A percentile compares a stretch with the other conserved stretches of the same genome.
phyloP scores from a whole-genome alignment of 2,888 invertebrate species.

The Chorisops tibialis region DNA sequence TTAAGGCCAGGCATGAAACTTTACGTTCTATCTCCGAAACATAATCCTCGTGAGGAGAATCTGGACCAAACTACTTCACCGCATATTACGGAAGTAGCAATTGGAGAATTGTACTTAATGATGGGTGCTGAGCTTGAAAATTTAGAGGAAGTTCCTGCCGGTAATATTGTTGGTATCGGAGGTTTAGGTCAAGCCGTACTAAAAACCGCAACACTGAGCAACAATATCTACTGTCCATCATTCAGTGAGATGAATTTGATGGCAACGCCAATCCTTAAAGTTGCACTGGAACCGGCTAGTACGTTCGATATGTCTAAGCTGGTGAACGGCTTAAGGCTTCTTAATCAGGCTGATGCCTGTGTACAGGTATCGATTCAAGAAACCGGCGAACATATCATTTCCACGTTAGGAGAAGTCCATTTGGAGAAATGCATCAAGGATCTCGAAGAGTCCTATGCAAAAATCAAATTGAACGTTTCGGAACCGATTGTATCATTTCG shows the following conservation, averaged over 20 bases:
- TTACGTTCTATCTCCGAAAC: slow-evolving; percentile 83
- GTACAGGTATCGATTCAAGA: slow-evolving; percentile 87
- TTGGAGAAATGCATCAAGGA: slow-evolving; percentile 94
- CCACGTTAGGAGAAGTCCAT: slow-evolving; percentile 96
- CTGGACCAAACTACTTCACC: slow-evolving; percentile 38
- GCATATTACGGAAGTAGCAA: slow-evolving; percentile 50
- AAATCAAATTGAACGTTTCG: slow-evolving; percentile 84
- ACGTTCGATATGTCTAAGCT: slow-evolving; percentile 73
- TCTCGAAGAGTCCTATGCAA: slow-evolving; percentile 75
- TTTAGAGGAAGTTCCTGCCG: slow-evolving; percentile 78
- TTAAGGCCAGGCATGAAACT: slow-evolving; percentile 72
- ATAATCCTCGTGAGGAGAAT: slow-evolving; percentile 66
- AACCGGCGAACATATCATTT: slow-evolving; percentile 90
- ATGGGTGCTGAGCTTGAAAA: slow-evolving; percentile 89
- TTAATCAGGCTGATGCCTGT: slow-evolving; percentile 89
- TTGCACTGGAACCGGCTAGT: slow-evolving; percentile 86
- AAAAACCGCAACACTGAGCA: slow-evolving; percentile 87
- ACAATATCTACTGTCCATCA: slow-evolving; percentile 76
- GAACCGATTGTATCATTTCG: slow-evolving; percentile 94
- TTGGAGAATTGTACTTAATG: slow-evolving; percentile 79
- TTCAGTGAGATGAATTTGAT: slow-evolving; percentile 77
- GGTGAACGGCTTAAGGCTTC: slow-evolving; percentile 72
- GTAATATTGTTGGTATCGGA: slow-evolving; percentile 87
- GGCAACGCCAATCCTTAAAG: slow-evolving; percentile 85
- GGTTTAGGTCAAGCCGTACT: slow-evolving; percentile 79